Evolutionary conservation across 2,888 invertebrate genomes (phyloP).

Genomic region (Rhingia campestris): DNA sequence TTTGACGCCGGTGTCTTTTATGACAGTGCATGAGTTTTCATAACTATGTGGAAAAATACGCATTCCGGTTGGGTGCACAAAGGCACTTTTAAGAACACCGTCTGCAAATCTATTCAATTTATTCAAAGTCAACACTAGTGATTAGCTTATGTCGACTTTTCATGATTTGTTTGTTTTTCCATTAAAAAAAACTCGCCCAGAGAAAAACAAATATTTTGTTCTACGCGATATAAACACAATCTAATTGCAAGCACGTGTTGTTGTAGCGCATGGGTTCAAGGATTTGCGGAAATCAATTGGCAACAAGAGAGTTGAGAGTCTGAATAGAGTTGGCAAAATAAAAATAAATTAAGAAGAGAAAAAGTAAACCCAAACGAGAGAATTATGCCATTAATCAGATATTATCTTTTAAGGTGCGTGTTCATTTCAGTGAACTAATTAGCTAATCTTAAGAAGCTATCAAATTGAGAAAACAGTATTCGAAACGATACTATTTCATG

Average conservation of each 20-base stretch:
- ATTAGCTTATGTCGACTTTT: not conserved
- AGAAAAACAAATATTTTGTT: constrained; percentile 5
- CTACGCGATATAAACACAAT: constrained; percentile 16
- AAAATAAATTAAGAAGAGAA: constrained; percentile 23
- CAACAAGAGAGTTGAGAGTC: constrained; percentile 32
- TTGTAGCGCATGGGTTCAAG: constrained; percentile 20
- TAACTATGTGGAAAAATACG: no score
- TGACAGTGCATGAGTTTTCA: not conserved
- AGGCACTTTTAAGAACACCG: no score
- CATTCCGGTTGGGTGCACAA: no score
- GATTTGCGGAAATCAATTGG: constrained; percentile 40
- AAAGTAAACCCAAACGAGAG: not conserved
- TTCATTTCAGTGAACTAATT: no score
- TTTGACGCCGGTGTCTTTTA: not conserved
- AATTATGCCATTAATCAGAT: no score
- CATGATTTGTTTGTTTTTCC: constrained; percentile 1
- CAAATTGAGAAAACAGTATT: no score
- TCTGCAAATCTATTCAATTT: not conserved
- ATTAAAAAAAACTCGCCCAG: constrained; percentile 11
- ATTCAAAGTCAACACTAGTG: not conserved
- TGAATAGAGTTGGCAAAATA: constrained; percentile 38
- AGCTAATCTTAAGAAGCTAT: no score
- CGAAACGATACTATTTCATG: no score
- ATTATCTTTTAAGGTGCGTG: no score
- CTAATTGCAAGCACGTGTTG: constrained; percentile 54